Base-by-base conservation (phyloP, 2,888 invertebrate genomes). In the Girardia tigrina region DNA sequence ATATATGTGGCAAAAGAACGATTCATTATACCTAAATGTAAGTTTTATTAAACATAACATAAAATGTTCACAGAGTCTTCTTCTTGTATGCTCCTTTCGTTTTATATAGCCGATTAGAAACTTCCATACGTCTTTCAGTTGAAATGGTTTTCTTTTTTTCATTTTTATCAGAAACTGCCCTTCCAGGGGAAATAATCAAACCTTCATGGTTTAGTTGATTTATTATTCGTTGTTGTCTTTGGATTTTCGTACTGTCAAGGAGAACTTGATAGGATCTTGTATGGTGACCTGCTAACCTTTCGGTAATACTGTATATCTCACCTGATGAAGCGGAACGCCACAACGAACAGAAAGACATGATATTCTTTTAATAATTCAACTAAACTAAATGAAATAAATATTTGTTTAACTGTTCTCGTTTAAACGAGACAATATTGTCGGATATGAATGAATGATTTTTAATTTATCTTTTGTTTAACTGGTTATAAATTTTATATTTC, bases 211-310 rank as follows among this genome's bases (percentile, higher is more conserved):
- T 20, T 56, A 56, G 23, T 56, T 16, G 56, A 56, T 56, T n/a
- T 20, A 20, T 20, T 6, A 56, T 56, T 56, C 56, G n/a, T 56
- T 56, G 56, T 16, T 56, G 4, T 56, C n/a, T 4, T n/a, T 20
- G 4, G 23, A 8, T 20, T 4, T 56, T 56, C 8, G 23, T 56
- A 2, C 20, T 56, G n/a, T 56, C 56, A 56, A 56, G 4, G 6
- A 56, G 23, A 8, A 56, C 56, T n/a, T 56, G 56, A 56, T n/a
- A 56, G n/a, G 56, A 56, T 56, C 23, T 56, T 56, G 56, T 56
- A 56, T 56, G 56, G 23, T 56, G 56, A 56, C n/a, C 23, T 20
- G 56, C 4, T n/a, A 56, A 23, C 23, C 56, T 4, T n/a, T 56
- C 56, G n/a, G 56, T 56, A 16, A 56, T 56, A 2, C 2, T 8